Evolutionary conservation across 1,140 invertebrate species (phyloP), one percentile per base, ranked within the genome.

Genomic region (Calycopis cecrops): DNA sequence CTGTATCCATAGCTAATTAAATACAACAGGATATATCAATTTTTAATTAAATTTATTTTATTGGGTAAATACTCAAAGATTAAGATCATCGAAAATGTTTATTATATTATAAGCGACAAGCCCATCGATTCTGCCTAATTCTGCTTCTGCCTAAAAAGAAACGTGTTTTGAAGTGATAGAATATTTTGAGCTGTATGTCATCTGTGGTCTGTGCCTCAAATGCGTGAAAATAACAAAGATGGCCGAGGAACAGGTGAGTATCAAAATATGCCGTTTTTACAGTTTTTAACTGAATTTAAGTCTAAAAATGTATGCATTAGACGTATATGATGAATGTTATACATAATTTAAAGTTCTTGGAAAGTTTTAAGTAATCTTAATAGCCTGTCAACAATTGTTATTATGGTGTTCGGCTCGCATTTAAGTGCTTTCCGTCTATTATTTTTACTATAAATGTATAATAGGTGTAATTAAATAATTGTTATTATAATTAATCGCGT

Each of bases 151-250:
- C 9, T 9, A 9, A 37, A 37, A 37, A 37, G n/a, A 9, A 37
- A 37, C 16, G 12, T 42, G 7, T 16, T 42, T 16, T 9, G 1
- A 42, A 42, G 47, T n/a, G 9, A 3, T 38, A 3, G 1, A 48
- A 18, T n/a, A n/a, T 48, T 48, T 48, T 48, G 6, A 9, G 6
- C 21, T 48, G n/a, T n/a, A n/a, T n/a, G n/a, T n/a, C n/a, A n/a
- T 48, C 18, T 48, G 47, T 33, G 18, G 37, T 38, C 18, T 48
- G 18, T 48, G 47, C 47, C 71, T 69, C 74, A 77, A 75, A 79
- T 79, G 74, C 71, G 63, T 73, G 74, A 79, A 74, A 79, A 77
- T 77, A 79, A 79, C 76, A 79, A 79, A 79, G 65, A 79, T 79
- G 76, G 76, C 76, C 75, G 76, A 79, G 69, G 76, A 79, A 77